Base-by-base conservation (phyloP, 2,888 invertebrate genomes). In the Reticulitermes lucifugus region DNA sequence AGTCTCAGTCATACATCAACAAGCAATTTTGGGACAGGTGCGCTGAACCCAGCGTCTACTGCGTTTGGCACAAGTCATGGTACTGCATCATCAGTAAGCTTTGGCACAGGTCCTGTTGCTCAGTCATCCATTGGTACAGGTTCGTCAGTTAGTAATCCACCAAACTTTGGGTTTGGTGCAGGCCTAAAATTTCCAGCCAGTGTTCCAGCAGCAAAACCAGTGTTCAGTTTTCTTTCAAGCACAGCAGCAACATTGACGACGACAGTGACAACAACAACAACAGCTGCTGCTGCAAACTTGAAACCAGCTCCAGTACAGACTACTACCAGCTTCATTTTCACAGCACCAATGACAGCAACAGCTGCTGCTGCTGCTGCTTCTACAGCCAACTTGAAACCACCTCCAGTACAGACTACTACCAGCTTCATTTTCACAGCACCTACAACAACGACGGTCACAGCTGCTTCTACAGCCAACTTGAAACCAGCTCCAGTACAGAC, bases 221-320 rank as follows among this genome's bases (percentile, higher is more conserved):
- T 86, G 22, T 88, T 88, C 86, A 86, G 84, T 21, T 73, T 71
- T 21, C 29, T 70, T 14, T 43, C 83, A 71, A 41, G 70, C 75
- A 65, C 79, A 79, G 65, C 77, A 41, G 65, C 84, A 65, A 22
- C 35, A 35, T 3, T 4, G 4, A 35, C 4, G 35, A 35, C 35
- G 4, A 35, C 35, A 35, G 4, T 4, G 4, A 35, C 35, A 4
- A 35, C 4, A 4, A 35, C 35, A 35, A 35, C 4, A 4, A 35
- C 35, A 35, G 35, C 35, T 35, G 35, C 25, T 51, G 41, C 77
- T 25, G 35, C 35, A 35, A 35, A 35, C 35, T 35, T 35, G 35
- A 35, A 35, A 35, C 4, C 35, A 35, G 35, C 35, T 35, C 35
- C 35, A 35, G 35, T 35, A 35, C 35, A 35, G 35, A 35, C 35